A percentile compares a stretch with the other conserved stretches of the same genome.
Evolutionary conservation across 2,113 vertebrate species (phyloP).

Genomic region (Donacobius atricapilla): DNA sequence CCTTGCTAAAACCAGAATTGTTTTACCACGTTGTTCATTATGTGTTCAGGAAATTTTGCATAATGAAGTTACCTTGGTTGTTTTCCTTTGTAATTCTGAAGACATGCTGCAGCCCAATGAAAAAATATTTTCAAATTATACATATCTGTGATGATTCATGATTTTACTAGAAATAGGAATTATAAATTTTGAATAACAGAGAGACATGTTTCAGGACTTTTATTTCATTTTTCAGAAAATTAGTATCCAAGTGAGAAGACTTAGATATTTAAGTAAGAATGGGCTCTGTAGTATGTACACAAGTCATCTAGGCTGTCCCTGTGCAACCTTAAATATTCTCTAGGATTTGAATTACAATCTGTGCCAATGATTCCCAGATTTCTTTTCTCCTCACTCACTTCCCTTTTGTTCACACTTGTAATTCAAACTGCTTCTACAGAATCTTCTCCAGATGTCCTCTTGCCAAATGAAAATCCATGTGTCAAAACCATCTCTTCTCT

Average conservation of each 20-base stretch:
- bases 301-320: background rate
- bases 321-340: background rate
- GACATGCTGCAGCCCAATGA: background rate
- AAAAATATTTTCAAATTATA: background rate
- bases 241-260: background rate
- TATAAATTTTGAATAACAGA: background rate
- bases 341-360: background rate
- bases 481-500: background rate
- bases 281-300: background rate
- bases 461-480: constrained; percentile 1
- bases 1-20: background rate
- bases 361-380: constrained; percentile 1
- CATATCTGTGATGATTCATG: background rate
- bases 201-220: background rate
- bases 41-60: background rate
- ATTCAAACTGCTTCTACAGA: constrained; percentile 22
- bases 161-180: background rate
- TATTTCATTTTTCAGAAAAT: background rate
- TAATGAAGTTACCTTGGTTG: background rate
- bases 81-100: background rate
- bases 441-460: constrained; percentile 12
- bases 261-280: background rate
- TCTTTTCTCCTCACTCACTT: background rate
- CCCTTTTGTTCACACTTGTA: constrained; percentile 46
- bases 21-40: background rate